Evolutionary conservation across 1,140 invertebrate species (phyloP).

Genomic region (Anoplophora glabripennis): DNA sequence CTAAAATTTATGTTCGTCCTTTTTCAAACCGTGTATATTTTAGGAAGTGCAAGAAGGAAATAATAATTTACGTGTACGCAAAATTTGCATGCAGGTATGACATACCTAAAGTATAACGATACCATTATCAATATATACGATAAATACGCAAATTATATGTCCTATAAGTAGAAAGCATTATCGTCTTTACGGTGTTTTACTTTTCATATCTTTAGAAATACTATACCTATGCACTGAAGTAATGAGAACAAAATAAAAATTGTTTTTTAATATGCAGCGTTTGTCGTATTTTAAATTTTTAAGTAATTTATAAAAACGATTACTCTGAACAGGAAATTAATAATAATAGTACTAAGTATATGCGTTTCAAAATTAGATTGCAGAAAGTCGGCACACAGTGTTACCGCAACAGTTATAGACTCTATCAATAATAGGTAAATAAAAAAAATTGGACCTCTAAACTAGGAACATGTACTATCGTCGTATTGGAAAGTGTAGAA

Average conservation of each 20-base stretch:
- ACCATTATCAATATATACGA: conserved; percentile 12
- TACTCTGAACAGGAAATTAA: neutral
- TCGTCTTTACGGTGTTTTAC: neutral
- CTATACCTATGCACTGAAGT: neutral
- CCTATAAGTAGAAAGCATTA: conserved; percentile 18
- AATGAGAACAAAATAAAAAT: neutral
- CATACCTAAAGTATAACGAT: conserved; percentile 3
- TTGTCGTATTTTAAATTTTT: neutral
- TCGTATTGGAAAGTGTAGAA: no score
- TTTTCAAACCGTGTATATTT: neutral
- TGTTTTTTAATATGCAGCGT: neutral
- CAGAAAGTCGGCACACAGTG: no score
- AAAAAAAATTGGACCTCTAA: no score
- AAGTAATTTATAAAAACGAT: neutral
- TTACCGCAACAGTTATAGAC: no score
- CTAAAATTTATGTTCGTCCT: conserved; percentile 11
- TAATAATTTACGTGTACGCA: neutral
- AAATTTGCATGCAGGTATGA: conserved; percentile 10
- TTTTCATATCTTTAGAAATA: conserved; percentile 14
- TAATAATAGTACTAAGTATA: no score
- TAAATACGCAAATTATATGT: conserved; percentile 21
- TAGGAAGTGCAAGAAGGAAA: neutral
- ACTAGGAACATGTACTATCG: no score
- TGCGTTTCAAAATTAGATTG: no score
- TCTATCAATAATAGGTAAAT: no score